Evolutionary conservation across 2,113 vertebrate genomes (phyloP), one percentile per base, ranked within the genome.

Genomic region (Zosterops pallidus): DNA sequence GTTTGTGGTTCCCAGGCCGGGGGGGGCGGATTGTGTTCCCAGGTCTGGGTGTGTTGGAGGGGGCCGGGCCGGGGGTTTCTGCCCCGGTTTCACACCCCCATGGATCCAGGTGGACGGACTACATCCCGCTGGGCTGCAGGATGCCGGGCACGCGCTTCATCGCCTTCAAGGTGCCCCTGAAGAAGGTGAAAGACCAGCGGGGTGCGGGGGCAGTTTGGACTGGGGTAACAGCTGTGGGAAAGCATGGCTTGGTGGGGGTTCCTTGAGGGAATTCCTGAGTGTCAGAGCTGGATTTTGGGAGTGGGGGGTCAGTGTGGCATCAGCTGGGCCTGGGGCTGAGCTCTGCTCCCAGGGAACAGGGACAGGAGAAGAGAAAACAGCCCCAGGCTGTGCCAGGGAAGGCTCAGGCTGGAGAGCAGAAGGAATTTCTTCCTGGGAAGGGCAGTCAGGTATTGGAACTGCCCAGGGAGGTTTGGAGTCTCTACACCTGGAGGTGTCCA

Each of bases 131-230:
- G 47, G 99, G 99, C 55, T 97, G 96, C 63, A 95, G 98, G 67
- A 98, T 99, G 26, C 87, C 97, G 1, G 99, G 99, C 44, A 99
- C 99, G 3, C 98, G 98, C 39, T 99, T 99, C 96, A 97, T 99
- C 37, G 98, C 99, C 84, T 99, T 99, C 95, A 99, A 99, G 95
- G 99, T 99, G 35, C 99, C 99, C 15, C 98, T 99, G 65, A 98
- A 96, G 64, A 95, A 98, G 98, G 99, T 90, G 88, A 57, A 80
- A 3, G 44, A 11, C 6, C 35, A 2, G 9, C 4, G 2, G 12
- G 42, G 35, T 5, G 9, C 9, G 5, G 53, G 29, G 24, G 1
- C 35, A 0, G 2, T 8, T 3, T 0, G 14, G 37, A 68, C 15
- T 0, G 44, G 7, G 25, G 0, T 13, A 7, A 11, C 0, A 6